Conservation (phyloP, 2,797 vertebrate species). For the Calcarius lapponicus region DNA sequence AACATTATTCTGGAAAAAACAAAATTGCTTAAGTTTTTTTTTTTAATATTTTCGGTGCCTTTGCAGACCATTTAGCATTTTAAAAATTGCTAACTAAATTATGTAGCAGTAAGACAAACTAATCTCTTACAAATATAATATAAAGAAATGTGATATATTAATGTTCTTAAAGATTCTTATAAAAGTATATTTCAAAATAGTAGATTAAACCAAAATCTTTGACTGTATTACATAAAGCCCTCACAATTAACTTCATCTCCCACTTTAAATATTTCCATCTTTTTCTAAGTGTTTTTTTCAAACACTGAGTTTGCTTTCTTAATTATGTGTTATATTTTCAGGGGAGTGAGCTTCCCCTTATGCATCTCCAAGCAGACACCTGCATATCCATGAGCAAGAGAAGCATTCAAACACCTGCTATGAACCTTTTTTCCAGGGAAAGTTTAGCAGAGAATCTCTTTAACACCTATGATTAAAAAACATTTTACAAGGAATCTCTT, state of each 20-base stretch:
- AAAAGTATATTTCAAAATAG: conserved; percentile 15
- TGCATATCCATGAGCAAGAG: neutral
- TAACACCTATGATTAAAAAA: neutral
- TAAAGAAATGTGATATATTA: neutral
- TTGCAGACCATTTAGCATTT: conserved; percentile 58
- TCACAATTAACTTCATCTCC: neutral
- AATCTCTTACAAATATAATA: conserved; percentile 44
- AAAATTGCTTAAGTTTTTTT: conserved; percentile 15
- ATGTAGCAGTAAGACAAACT: conserved; percentile 22
- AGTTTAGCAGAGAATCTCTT: neutral
- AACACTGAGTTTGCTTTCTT: neutral
- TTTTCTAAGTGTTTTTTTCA: neutral
- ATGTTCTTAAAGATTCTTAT: neutral
- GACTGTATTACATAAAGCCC: neutral
- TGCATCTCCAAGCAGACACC: neutral
- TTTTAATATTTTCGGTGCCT: conserved; percentile 48
- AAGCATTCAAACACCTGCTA: neutral
- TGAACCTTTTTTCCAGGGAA: neutral
- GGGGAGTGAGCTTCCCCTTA: neutral
- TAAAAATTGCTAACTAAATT: conserved; percentile 48
- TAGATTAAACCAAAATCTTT: neutral
- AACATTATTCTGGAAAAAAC: neutral
- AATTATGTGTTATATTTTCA: neutral
- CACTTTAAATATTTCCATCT: neutral
- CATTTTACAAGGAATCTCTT: neutral